These are phyloP conservation scores for Diadema setosum DNA, from an alignment of 35 echinoderm and acorn worm genomes.

Conservation along the genomic window DNA sequence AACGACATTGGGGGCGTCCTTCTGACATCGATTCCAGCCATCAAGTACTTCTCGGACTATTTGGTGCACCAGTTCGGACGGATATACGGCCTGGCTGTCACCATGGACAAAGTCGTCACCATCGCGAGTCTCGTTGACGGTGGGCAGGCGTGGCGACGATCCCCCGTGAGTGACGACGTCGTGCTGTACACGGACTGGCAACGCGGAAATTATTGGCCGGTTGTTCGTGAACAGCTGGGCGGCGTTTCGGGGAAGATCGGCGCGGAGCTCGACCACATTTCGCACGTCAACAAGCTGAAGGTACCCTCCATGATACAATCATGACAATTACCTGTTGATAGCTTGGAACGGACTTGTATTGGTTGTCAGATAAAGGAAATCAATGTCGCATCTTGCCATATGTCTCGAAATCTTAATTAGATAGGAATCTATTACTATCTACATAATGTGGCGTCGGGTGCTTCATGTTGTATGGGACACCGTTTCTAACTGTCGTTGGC, in stretches of 20 bases:
- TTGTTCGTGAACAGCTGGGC: conserved; percentile 40
- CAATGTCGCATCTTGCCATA: no score
- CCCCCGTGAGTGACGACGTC: conserved; percentile 10
- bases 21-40: conserved; percentile 51
- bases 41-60: conserved; percentile 67
- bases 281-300: background rate
- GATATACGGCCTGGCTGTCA: conserved; percentile 44
- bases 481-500: no score
- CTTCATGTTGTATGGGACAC: no score
- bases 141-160: conserved; percentile 76
- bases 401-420: no score
- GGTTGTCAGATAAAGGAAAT: no score
- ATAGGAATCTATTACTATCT: no score
- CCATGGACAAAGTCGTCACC: conserved; percentile 17
- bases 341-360: background rate
- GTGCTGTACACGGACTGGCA: conserved; percentile 92
- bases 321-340: background rate
- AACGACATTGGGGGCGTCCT: conserved; percentile 40
- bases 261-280: background rate
- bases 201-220: conserved; percentile 75
- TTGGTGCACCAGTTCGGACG: conserved; percentile 39
- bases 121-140: conserved; percentile 59
- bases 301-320: no score
- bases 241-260: conserved; percentile 58
- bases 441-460: no score